phyloP scores from a whole-genome alignment of 2,113 vertebrate species.

The Odocoileus virginianus region DNA sequence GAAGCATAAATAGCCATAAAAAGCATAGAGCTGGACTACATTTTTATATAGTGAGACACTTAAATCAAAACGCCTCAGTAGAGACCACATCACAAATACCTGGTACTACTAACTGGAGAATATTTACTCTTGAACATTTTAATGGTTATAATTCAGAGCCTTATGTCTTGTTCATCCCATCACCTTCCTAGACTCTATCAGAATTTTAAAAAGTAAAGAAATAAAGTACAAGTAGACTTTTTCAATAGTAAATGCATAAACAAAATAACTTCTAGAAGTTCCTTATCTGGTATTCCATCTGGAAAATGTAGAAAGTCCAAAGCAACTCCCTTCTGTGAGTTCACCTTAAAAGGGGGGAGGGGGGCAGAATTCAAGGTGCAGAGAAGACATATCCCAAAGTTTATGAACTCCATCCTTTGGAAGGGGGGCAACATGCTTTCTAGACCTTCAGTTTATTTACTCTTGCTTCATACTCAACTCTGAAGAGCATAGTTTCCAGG shows the following conservation, averaged over 20 bases:
- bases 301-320: background rate
- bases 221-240: background rate
- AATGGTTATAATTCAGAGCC: background rate
- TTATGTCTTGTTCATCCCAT: background rate
- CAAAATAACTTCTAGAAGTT: background rate
- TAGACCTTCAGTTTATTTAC: conserved; percentile 15
- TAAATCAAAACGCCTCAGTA: conserved; percentile 16
- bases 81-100: background rate
- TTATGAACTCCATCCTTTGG: background rate
- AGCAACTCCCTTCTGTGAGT: background rate
- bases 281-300: background rate
- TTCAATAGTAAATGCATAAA: background rate
- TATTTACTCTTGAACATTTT: conserved; percentile 1
- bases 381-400: background rate
- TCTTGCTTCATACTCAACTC: background rate
- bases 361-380: background rate
- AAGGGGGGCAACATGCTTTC: background rate
- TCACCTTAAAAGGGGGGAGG: background rate
- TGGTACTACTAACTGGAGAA: background rate
- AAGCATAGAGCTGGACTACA: background rate
- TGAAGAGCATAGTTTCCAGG: conserved; percentile 24
- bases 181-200: background rate
- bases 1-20: conserved; percentile 13
- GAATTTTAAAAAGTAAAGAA: background rate
- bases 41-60: background rate